Percentiles rank a stretch among this genome's conserved stretches.
Conservation (phyloP, 2,888 invertebrate species). For the Sinopyrophorus schimmeli region DNA sequence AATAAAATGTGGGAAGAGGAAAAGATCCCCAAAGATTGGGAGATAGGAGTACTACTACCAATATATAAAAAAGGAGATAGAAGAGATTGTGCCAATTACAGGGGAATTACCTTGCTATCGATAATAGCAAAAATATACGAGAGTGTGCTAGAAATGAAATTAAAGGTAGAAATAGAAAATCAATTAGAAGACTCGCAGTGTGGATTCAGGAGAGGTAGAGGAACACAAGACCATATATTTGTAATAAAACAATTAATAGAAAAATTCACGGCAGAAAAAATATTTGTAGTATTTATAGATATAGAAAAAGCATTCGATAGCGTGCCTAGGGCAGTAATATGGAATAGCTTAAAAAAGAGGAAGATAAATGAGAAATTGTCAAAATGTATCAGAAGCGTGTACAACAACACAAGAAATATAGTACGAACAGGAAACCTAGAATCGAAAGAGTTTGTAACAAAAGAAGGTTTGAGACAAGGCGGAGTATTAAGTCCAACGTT, state of each 20-base stretch:
- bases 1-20: too few relatives aligned
- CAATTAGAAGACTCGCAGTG: constrained; percentile 15
- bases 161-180: background rate
- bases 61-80: too few relatives aligned
- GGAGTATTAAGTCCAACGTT: constrained; percentile 12
- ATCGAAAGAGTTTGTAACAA: constrained; percentile 17
- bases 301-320: constrained; percentile 12
- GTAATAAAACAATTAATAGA: constrained; percentile 12
- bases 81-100: too few relatives aligned
- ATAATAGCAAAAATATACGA: constrained; percentile 8
- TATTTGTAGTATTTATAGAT: constrained; percentile 12
- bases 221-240: constrained; percentile 17
- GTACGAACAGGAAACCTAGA: constrained; percentile 10
- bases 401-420: background rate
- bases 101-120: too few relatives aligned
- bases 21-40: too few relatives aligned
- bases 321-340: constrained; percentile 1
- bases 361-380: constrained; percentile 1
- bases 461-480: constrained; percentile 15
- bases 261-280: constrained; percentile 1
- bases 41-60: too few relatives aligned
- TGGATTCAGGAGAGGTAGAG: constrained; percentile 18
- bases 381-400: constrained; percentile 5
- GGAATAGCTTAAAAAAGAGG: constrained; percentile 2
- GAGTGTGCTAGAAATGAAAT: background rate